Percentiles rank a stretch among this genome's conserved stretches.
phyloP scores from a whole-genome alignment of 2,797 vertebrate species.

The Phoeniculus purpureus region DNA sequence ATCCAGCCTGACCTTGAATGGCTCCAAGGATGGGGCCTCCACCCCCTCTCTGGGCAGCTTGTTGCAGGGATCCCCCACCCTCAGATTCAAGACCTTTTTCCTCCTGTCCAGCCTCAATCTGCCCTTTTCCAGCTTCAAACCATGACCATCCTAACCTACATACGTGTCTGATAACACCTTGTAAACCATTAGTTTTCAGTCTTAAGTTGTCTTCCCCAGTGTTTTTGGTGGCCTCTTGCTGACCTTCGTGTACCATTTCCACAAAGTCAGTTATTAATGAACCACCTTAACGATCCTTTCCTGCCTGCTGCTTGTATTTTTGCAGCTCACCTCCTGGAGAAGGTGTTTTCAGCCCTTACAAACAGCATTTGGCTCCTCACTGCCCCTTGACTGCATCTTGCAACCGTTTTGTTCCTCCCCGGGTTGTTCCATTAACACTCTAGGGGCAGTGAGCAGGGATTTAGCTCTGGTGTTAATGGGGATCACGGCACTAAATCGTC shows the following conservation, averaged over 20 bases:
- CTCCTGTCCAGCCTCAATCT: no score
- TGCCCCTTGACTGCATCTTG: background rate
- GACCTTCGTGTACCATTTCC: background rate
- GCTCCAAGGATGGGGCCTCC: no score
- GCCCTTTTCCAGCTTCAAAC: no score
- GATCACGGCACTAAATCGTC: background rate
- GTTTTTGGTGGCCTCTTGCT: background rate
- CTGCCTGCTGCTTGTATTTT: background rate
- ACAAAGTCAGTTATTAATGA: background rate
- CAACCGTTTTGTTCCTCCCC: background rate
- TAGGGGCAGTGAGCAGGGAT: background rate
- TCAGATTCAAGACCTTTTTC: no score
- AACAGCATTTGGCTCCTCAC: fast-evolving
- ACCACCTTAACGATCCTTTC: background rate
- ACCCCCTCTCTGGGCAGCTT: no score
- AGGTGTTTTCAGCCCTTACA: background rate
- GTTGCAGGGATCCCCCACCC: no score
- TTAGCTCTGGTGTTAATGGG: background rate
- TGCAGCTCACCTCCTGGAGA: background rate
- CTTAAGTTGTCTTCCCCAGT: background rate
- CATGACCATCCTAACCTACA: no score
- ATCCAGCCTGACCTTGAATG: no score
- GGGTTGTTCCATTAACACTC: background rate
- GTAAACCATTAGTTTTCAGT: background rate
- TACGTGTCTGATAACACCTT: no score